phyloP scores from a whole-genome alignment of 2,888 invertebrate species.

The Papilio gigon region DNA sequence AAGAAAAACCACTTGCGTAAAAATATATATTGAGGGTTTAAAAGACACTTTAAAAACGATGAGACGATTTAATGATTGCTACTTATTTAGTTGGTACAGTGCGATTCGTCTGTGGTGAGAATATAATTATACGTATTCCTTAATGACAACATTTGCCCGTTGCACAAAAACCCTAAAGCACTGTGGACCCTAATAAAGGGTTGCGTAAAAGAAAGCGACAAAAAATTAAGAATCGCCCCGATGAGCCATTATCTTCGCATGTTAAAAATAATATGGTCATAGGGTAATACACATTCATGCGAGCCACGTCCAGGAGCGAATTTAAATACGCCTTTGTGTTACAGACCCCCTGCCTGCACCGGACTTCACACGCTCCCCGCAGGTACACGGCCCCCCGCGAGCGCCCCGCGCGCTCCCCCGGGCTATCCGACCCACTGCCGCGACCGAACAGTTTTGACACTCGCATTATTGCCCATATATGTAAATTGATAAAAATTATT shows the following conservation, averaged over 20 bases:
- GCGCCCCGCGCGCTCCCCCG: constrained; percentile 44
- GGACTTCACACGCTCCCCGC: constrained; percentile 81
- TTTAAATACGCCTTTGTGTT: constrained; percentile 76
- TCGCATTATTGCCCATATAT: constrained; percentile 34
- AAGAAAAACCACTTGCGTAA: background rate
- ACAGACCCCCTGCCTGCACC: constrained; percentile 68
- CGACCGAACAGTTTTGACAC: constrained; percentile 43
- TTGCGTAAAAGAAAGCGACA: constrained; percentile 71
- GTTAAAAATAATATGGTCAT: constrained; percentile 82
- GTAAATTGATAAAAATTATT: background rate
- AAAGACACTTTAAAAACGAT: background rate
- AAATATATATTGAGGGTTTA: background rate
- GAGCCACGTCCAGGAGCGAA: constrained; percentile 80
- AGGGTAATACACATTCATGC: constrained; percentile 80
- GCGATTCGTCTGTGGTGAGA: constrained; percentile 49
- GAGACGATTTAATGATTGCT: background rate
- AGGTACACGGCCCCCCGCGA: constrained; percentile 50
- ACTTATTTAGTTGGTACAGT: constrained; percentile 19
- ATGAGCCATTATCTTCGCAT: constrained; percentile 81
- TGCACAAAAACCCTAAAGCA: constrained; percentile 79
- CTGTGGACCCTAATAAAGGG: constrained; percentile 75
- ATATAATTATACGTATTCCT: constrained; percentile 61
- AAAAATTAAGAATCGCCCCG: constrained; percentile 82
- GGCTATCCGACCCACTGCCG: constrained; percentile 49
- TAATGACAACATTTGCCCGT: constrained; percentile 73